phyloP scores from a whole-genome alignment of 2,113 vertebrate genomes.

The Sander vitreus region DNA sequence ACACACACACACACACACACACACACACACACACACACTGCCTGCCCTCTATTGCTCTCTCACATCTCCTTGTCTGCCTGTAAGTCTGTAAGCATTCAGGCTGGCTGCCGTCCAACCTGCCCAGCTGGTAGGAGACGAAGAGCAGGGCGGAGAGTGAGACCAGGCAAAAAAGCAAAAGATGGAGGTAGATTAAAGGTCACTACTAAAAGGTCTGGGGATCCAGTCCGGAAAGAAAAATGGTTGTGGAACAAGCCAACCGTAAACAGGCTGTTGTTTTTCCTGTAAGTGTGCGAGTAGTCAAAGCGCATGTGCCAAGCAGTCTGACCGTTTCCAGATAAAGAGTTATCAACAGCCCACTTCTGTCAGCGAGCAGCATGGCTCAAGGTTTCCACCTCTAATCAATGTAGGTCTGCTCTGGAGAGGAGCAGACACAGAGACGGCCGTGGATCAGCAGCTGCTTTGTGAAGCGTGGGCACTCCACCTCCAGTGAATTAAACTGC shows the following conservation, averaged over 20 bases:
- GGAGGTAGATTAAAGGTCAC: constrained; percentile 71
- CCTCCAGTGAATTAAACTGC: constrained; percentile 43
- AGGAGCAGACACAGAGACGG: constrained; percentile 37
- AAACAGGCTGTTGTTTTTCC: constrained; percentile 52
- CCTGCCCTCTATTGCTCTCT: constrained; percentile 46
- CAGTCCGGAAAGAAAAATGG: constrained; percentile 43
- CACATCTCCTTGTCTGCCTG: constrained; percentile 46
- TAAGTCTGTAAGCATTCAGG: constrained; percentile 51
- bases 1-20: constrained; percentile 27
- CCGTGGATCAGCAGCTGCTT: constrained; percentile 63
- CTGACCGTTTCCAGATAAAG: constrained; percentile 45
- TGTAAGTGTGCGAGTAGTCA: constrained; percentile 25
- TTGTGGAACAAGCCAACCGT: constrained; percentile 46
- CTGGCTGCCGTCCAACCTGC: constrained; percentile 59
- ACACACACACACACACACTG: constrained; percentile 18
- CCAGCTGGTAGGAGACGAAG: constrained; percentile 51
- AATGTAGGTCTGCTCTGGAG: constrained; percentile 33
- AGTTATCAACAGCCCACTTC: constrained; percentile 31
- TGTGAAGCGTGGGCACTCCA: constrained; percentile 26
- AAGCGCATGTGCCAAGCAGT: constrained; percentile 28
- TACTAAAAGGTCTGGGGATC: constrained; percentile 46
- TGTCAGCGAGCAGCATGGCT: constrained; percentile 18
- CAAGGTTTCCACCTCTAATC: constrained; percentile 44
- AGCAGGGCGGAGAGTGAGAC: constrained; percentile 49
- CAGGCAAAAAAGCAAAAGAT: constrained; percentile 59